phyloP scores from a whole-genome alignment of 2,797 vertebrate genomes.

The Bovichtus diacanthus region DNA sequence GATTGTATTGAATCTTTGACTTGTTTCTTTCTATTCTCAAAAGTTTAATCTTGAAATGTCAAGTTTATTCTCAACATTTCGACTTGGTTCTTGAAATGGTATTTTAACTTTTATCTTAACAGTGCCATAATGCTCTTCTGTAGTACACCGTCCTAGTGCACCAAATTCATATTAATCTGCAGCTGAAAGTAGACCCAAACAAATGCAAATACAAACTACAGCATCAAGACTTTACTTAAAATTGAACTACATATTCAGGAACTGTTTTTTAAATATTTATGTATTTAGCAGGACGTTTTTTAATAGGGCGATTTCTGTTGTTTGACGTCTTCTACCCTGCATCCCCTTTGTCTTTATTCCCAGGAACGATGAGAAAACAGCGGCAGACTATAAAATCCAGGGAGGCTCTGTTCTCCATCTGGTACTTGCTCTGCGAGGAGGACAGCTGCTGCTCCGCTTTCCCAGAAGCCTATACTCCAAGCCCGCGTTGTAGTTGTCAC shows the following conservation, averaged over 20 bases:
- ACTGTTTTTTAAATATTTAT: background rate
- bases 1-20: no score
- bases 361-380: conserved; percentile 96
- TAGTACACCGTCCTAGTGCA: background rate
- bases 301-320: background rate
- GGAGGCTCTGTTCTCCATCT: conserved; percentile 94
- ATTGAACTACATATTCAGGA: background rate
- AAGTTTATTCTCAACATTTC: no score
- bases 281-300: background rate
- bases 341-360: background rate
- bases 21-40: no score
- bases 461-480: conserved; percentile 14
- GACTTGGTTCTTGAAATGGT: no score
- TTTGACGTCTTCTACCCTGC: background rate
- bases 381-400: conserved; percentile 94
- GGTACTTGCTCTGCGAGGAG: conserved; percentile 92
- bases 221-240: background rate
- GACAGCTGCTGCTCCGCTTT: conserved; percentile 49
- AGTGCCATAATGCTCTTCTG: no score
- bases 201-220: background rate
- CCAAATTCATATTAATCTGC: background rate
- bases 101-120: no score
- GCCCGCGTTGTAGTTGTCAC: conserved; percentile 50
- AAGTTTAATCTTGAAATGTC: no score
- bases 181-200: background rate